Base-by-base conservation (phyloP, 92 coral and sea anemone species). In the Porites evermanni region DNA sequence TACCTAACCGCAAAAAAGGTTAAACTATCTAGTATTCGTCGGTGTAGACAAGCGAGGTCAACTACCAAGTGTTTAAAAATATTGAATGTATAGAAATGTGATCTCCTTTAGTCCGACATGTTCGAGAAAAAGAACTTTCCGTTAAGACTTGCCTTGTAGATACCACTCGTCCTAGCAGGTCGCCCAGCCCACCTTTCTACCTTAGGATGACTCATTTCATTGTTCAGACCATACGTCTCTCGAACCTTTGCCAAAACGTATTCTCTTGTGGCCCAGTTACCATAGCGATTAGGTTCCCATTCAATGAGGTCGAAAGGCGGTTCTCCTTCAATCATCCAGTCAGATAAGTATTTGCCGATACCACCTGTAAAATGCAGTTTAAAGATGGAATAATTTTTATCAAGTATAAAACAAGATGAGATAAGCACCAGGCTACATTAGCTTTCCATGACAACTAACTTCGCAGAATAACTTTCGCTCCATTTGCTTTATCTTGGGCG, bases 261-360 rank as follows among this genome's bases (percentile, higher is more conserved):
- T 50, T 97, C 96, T 54, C 77, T 95, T 5, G 95, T 91, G 13
- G 98, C 82, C 99, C 99, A 97, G 59, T 97, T 97, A 54, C 98
- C 99, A 89, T 93, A 97, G 32, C 99, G 97, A 61, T 98, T 98
- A 3, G 96, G 95, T 76, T 97, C 99, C 38, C 84, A 56, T 77
- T 97, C 99, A 88, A 79, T 95, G 9, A 97, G 91, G 67, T 95
- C 98, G 74, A 91, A 94, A 12, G 89, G 85, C 0, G 99, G 99
- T 80, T 97, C 98, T 1, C 98, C 98, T 72, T 95, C 91, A 3
- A 92, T 88, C 32, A 97, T 95, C 99, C 99, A 97, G 71, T 97
- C 98, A 50, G 97, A 87, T 5, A 97, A 74, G 68, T 95, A 97
- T 52, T 92, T 93, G 53, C 98, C 99, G 75, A 90, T 87, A 2